phyloP scores from a whole-genome alignment of 92 coral and sea anemone species.

The Heliopora coerulea region DNA sequence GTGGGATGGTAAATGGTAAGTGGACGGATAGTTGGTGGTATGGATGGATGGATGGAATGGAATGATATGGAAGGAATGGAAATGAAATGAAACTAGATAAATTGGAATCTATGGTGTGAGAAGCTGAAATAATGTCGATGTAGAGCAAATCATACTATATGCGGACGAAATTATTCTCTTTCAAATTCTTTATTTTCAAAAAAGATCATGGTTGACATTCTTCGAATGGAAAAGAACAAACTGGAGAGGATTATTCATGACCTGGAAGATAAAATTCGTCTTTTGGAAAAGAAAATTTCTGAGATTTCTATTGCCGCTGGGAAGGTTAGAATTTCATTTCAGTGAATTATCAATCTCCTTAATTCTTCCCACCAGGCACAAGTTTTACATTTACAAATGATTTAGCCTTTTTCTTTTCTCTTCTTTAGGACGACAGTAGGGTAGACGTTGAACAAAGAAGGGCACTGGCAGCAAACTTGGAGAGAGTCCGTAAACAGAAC shows the following conservation, averaged over 20 bases:
- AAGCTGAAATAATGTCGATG: too few species aligned
- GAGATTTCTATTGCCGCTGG: conserved; percentile 6
- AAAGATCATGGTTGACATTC: conserved; percentile 62
- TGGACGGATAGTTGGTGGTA: too few species aligned
- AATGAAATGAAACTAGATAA: too few species aligned
- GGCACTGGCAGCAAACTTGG: conserved; percentile 11
- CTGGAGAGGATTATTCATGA: conserved; percentile 62
- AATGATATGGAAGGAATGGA: too few species aligned
- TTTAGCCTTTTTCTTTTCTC: neutral
- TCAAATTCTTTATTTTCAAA: conserved; percentile 27
- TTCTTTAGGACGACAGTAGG: neutral
- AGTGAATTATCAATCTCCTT: too few species aligned
- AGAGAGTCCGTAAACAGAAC: conserved; percentile 12
- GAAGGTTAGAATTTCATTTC: neutral
- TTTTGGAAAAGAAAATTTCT: conserved; percentile 57
- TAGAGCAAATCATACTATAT: neutral
- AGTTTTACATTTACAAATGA: too few species aligned
- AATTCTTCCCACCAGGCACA: too few species aligned
- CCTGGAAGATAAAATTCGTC: conserved; percentile 57
- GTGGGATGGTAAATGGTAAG: too few species aligned
- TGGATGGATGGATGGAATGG: too few species aligned
- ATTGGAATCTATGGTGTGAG: too few species aligned
- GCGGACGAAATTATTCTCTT: neutral
- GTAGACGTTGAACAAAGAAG: conserved; percentile 3
- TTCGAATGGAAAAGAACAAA: conserved; percentile 59